phyloP scores from a whole-genome alignment of 1,140 invertebrate species.

The Monomorium pharaonis region DNA sequence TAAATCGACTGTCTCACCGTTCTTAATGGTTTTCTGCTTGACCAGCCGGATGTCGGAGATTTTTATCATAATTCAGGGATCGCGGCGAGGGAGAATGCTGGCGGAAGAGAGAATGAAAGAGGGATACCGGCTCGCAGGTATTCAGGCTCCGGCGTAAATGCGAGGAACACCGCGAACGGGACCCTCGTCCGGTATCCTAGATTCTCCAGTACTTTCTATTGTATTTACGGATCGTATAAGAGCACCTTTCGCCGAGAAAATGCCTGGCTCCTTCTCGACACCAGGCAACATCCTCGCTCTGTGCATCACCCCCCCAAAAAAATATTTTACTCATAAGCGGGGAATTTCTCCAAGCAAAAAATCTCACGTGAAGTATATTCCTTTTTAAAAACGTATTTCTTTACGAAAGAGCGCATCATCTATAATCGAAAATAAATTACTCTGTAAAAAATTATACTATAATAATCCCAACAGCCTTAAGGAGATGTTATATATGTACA shows the following conservation, averaged over 20 bases:
- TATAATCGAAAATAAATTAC: too few species aligned
- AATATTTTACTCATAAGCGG: too few species aligned
- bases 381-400: too few species aligned
- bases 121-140: slow-evolving; percentile 67
- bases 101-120: not conserved
- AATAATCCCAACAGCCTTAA: too few species aligned
- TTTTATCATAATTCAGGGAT: slow-evolving; percentile 16
- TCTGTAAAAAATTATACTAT: too few species aligned
- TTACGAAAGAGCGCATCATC: too few species aligned
- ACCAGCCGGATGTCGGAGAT: not conserved
- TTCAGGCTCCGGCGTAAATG: slow-evolving; percentile 72
- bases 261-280: not conserved
- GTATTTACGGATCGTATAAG: slow-evolving; percentile 79
- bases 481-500: too few species aligned
- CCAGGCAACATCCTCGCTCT: not conserved
- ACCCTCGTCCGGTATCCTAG: slow-evolving; percentile 76
- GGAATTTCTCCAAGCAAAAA: too few species aligned
- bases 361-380: too few species aligned
- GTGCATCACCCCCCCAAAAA: not conserved
- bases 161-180: not conserved
- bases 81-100: not conserved
- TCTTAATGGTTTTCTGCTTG: slow-evolving; percentile 15
- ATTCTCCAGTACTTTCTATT: slow-evolving; percentile 81
- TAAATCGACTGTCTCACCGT: not conserved
- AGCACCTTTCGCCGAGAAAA: slow-evolving; percentile 75